Percentiles rank a stretch among this genome's conserved stretches.
These are phyloP conservation scores for Ganaspis brasiliensis DNA, from an alignment of 2,888 invertebrate genomes.

Conservation along the genomic window DNA sequence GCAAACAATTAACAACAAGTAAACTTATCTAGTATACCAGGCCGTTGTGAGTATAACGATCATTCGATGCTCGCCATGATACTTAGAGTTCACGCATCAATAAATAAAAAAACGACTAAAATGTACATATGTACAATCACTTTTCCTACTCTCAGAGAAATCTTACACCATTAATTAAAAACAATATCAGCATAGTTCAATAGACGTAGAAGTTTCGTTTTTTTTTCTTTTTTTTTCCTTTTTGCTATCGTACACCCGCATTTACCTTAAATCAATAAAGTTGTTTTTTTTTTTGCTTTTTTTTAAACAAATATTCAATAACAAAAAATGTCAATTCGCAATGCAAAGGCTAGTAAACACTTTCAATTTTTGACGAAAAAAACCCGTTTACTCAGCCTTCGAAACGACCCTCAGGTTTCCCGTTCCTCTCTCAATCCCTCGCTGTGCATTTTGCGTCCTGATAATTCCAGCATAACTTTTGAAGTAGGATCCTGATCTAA, in stretches of 20 bases:
- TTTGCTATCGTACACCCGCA: constrained; percentile 6
- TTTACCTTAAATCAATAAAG: background rate
- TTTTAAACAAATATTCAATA: background rate
- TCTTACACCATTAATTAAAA: background rate
- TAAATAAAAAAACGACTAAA: constrained; percentile 14
- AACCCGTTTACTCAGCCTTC: constrained; percentile 39
- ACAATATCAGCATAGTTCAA: constrained; percentile 6
- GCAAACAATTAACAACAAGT: constrained; percentile 53
- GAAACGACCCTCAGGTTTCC: constrained; percentile 48
- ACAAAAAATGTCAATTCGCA: background rate
- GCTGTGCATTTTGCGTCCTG: constrained; percentile 91
- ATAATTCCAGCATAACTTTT: constrained; percentile 91
- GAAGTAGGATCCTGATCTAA: constrained; percentile 90
- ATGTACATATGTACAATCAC: constrained; percentile 39
- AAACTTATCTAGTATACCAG: constrained; percentile 63
- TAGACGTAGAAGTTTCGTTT: constrained; percentile 13
- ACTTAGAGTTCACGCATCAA: constrained; percentile 19
- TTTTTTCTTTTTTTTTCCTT: background rate
- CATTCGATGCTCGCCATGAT: constrained; percentile 49
- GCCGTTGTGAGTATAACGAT: constrained; percentile 65
- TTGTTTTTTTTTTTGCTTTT: background rate
- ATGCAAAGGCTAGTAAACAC: constrained; percentile 25
- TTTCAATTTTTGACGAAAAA: constrained; percentile 30
- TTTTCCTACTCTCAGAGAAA: background rate
- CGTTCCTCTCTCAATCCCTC: constrained; percentile 88